A percentile compares a stretch with the other conserved stretches of the same genome.
phyloP scores from a whole-genome alignment of 2,797 vertebrate genomes.

The Epinephelus coioides region DNA sequence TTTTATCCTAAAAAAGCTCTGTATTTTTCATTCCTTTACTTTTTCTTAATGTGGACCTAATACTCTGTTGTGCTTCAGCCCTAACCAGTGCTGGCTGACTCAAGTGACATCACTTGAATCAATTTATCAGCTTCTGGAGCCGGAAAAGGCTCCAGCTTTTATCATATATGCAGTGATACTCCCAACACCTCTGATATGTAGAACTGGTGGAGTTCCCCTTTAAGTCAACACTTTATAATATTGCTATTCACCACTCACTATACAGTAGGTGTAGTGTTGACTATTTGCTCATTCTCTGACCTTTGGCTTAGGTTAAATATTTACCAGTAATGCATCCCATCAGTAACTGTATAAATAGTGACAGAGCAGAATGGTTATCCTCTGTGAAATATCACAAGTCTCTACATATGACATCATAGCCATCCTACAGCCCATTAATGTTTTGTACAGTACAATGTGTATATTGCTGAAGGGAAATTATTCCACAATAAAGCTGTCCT shows the following conservation, averaged over 20 bases:
- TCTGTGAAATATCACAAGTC: constrained; percentile 18
- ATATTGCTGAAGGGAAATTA: neutral
- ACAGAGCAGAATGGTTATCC: constrained; percentile 6
- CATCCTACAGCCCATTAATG: neutral
- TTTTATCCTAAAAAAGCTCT: too few relatives aligned
- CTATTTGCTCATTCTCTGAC: constrained; percentile 16
- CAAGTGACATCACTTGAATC: neutral
- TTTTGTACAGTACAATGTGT: neutral
- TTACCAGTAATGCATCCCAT: constrained; percentile 9
- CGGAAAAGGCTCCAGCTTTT: too few relatives aligned
- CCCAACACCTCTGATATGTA: neutral
- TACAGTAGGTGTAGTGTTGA: neutral
- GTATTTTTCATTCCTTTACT: too few relatives aligned
- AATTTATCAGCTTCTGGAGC: too few relatives aligned
- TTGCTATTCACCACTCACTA: neutral
- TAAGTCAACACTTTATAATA: neutral
- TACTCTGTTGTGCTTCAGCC: too few relatives aligned
- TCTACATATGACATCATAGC: constrained; percentile 8
- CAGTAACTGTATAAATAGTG: constrained; percentile 12
- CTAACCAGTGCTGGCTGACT: too few relatives aligned
- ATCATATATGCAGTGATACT: too few relatives aligned
- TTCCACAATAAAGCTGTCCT: neutral
- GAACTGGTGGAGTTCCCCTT: neutral
- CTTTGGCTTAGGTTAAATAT: constrained; percentile 50
- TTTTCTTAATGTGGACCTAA: too few relatives aligned